Base-by-base conservation (phyloP, 64 coral and sea anemone genomes). In the Montipora capricornis region DNA sequence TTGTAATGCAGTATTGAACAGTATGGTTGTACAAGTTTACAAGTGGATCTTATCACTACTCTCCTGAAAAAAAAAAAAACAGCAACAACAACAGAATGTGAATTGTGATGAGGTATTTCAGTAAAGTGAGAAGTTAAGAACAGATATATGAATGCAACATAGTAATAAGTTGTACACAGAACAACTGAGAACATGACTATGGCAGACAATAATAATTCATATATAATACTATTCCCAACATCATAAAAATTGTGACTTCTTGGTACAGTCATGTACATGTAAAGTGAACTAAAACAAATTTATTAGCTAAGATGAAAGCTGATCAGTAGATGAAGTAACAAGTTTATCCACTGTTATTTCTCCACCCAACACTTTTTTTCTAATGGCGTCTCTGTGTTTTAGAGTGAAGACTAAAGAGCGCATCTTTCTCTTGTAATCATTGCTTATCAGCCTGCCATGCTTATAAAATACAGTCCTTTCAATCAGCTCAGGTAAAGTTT, bases 381-480 rank as follows among this genome's bases (percentile, higher is more conserved):
- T 58, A 15, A 88, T 78, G 14, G 81, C 48, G 8, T 88, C 83
- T 29, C 78, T 92, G 76, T 95, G 94, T 88, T 95, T 95, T 22
- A 95, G 29, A 19, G 58, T 79, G 57, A 95, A 95, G 9, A 95
- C 60, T 45, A 95, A 79, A 14, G 94, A 87, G 16, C 94, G 88
- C 59, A 95, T 92, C 84, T 88, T 95, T 61, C 82, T 87, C 45
- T 76, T 92, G 53, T 95, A 95, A 71, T 49, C 81, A 47, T 95
- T 81, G 55, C 87, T 78, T 16, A 95, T 95, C 47, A 79, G 83
- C 84, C 89, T 73, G 68, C 83, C 90, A 76, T 50, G 85, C 10
- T 87, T 86, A 37, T 91, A 73, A 66, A 95, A 95, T 12, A 92
- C 90, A 62, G 89, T 85, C 84, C 94, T 87, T 81, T 95, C 94